These are phyloP conservation scores for Caretta caretta DNA, from an alignment of 2,113 vertebrate species.

Conservation along the genomic window DNA sequence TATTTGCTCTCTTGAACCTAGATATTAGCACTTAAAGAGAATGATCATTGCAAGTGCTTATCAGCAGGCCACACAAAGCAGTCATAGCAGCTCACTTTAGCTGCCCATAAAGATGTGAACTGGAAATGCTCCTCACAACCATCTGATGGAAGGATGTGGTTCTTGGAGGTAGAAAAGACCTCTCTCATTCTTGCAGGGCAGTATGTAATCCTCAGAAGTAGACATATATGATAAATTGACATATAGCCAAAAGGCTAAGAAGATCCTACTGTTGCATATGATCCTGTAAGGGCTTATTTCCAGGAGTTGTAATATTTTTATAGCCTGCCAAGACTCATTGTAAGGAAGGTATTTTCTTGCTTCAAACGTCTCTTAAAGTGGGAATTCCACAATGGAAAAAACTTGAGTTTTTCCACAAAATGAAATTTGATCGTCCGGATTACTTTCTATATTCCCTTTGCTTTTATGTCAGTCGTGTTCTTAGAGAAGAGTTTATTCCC, in stretches of 20 bases:
- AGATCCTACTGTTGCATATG: not conserved
- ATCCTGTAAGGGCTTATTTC: not conserved
- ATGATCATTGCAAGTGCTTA: not conserved
- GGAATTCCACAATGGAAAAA: not conserved
- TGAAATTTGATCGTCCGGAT: not conserved
- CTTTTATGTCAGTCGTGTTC: not conserved
- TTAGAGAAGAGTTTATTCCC: not conserved
- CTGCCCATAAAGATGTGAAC: accelerated
- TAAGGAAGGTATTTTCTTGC: not conserved
- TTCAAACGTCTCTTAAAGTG: not conserved
- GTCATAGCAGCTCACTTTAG: not conserved
- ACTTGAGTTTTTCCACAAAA: accelerated
- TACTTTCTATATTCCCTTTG: not conserved
- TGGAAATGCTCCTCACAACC: not conserved
- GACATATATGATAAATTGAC: accelerated
- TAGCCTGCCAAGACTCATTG: not conserved
- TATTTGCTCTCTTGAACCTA: not conserved
- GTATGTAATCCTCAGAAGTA: not conserved
- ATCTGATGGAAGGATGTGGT: not conserved
- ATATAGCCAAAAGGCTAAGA: not conserved
- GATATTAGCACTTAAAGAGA: not conserved
- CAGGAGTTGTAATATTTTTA: not conserved
- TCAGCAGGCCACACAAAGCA: not conserved
- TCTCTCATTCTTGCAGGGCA: not conserved
- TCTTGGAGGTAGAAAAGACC: not conserved